A percentile compares a stretch with the other conserved stretches of the same genome.
Evolutionary conservation across 2,113 vertebrate genomes (phyloP).

Genomic region (Epinephelus cyanopodus): DNA sequence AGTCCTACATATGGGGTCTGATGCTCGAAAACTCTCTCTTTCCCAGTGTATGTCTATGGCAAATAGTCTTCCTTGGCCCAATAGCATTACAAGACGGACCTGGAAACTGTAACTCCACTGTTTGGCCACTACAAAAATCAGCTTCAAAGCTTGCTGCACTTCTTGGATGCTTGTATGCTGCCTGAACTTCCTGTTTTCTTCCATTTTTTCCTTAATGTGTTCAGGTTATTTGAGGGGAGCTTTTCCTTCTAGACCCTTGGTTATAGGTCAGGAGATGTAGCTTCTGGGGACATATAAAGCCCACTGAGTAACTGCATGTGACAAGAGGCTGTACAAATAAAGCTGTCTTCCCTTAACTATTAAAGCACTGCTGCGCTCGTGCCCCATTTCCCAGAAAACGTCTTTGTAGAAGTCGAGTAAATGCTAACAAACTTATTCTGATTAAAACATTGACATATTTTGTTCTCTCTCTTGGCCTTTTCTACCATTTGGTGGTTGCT

Average conservation of each 20-base stretch:
- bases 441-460: conserved; percentile 17
- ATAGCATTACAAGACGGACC: no score
- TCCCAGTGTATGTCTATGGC: no score
- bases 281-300: neutral
- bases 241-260: neutral
- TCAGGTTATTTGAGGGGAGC: neutral
- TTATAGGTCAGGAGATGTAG: neutral
- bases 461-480: neutral
- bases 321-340: conserved; percentile 9
- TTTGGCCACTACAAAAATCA: no score
- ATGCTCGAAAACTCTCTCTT: no score
- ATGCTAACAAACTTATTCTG: neutral
- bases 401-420: neutral
- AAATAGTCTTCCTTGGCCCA: no score
- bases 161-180: neutral
- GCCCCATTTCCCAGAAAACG: neutral
- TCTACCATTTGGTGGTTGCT: conserved; percentile 10
- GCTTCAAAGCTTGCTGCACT: no score
- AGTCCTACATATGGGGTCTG: no score
- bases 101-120: no score
- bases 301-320: neutral
- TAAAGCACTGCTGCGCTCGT: neutral
- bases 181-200: neutral
- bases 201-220: neutral
- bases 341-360: conserved; percentile 7